Conservation (phyloP, 2,113 vertebrate species). For the Eublepharis macularius region DNA sequence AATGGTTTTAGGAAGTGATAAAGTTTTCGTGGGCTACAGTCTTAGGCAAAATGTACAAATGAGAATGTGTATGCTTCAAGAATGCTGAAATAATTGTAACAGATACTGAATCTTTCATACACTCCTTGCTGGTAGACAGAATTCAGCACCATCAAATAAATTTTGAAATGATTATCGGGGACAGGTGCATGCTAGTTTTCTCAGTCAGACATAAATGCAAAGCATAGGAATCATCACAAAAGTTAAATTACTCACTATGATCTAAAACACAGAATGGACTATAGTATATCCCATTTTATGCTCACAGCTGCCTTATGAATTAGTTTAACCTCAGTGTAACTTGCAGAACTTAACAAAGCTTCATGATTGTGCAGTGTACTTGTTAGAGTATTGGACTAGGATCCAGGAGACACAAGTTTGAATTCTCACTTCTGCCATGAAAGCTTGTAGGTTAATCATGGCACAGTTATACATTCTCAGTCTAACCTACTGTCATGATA, state of each 20-base stretch:
- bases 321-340: not conserved
- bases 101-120: not conserved
- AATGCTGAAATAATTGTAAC: not conserved
- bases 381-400: too few species aligned
- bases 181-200: not conserved
- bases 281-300: not conserved
- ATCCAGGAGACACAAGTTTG: too few species aligned
- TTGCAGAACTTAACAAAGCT: not conserved
- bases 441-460: too few species aligned
- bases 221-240: not conserved
- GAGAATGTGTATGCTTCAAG: not conserved
- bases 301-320: not conserved
- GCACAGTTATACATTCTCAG: too few species aligned
- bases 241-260: not conserved
- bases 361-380: not conserved
- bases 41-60: not conserved
- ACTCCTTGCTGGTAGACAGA: not conserved
- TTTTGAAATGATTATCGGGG: not conserved
- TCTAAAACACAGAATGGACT: not conserved
- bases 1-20: not conserved
- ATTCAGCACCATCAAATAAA: not conserved
- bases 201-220: not conserved
- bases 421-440: too few species aligned
- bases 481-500: too few species aligned
- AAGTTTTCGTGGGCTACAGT: not conserved